These are phyloP conservation scores for Orthosia incerta DNA, from an alignment of 2,888 invertebrate species.

Conservation along the genomic window DNA sequence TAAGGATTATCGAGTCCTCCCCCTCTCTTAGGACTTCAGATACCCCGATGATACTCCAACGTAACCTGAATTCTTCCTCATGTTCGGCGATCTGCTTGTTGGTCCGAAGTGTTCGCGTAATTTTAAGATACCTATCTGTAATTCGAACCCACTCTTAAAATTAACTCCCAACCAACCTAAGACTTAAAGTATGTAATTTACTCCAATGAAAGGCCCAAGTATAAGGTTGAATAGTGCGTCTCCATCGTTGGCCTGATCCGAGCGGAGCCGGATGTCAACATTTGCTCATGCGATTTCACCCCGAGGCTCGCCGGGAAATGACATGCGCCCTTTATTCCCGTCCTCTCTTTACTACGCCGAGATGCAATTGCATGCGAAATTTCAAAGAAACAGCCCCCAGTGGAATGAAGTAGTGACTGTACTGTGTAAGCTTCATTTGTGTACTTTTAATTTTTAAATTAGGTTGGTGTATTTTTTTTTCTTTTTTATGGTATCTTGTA, in stretches of 20 bases:
- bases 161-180: neutral
- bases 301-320: conserved; percentile 81
- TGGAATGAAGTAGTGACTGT: conserved; percentile 32
- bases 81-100: too few species aligned
- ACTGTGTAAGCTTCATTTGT: conserved; percentile 43
- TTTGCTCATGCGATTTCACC: conserved; percentile 84
- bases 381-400: conserved; percentile 70
- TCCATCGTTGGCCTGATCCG: conserved; percentile 70
- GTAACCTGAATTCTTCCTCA: too few species aligned
- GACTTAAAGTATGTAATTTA: conserved; percentile 41
- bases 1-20: too few species aligned
- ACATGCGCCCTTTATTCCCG: conserved; percentile 79
- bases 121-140: too few species aligned
- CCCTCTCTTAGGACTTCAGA: too few species aligned
- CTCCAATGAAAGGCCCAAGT: conserved; percentile 50
- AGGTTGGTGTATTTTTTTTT: conserved; percentile 7
- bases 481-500: conserved; percentile 11
- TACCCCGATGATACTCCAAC: too few species aligned
- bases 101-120: too few species aligned
- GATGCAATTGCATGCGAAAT: conserved; percentile 80
- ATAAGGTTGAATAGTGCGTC: conserved; percentile 66
- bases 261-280: conserved; percentile 84
- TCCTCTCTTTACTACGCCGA: conserved; percentile 73
- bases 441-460: conserved; percentile 56
- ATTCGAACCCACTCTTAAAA: neutral